These are phyloP conservation scores for Falco naumanni DNA, from an alignment of 2,797 vertebrate genomes.

Conservation along the genomic window DNA sequence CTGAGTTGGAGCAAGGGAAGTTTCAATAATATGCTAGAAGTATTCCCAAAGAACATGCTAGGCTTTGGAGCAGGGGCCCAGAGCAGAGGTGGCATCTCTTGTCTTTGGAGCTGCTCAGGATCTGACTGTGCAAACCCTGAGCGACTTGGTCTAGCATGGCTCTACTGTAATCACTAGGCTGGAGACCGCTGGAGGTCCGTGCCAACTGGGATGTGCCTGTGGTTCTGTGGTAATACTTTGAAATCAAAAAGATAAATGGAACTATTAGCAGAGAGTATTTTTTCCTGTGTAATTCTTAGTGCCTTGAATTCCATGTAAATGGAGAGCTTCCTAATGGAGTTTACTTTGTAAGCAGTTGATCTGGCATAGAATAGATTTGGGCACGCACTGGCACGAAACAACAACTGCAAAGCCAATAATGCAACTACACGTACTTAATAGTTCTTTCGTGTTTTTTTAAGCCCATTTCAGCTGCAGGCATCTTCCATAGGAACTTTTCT, in stretches of 20 bases:
- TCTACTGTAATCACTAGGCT: not conserved
- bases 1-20: not conserved
- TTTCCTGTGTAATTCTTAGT: not conserved
- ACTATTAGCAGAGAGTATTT: not conserved
- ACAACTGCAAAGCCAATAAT: not conserved
- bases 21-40: not conserved
- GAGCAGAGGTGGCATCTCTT: not conserved
- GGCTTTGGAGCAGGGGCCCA: not conserved
- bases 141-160: not conserved
- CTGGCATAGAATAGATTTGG: not conserved
- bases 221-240: not conserved
- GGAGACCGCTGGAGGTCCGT: not conserved
- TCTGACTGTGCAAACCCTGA: not conserved
- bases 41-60: not conserved
- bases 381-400: not conserved
- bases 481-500: not conserved
- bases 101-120: not conserved
- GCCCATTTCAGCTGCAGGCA: not conserved
- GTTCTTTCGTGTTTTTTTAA: not conserved
- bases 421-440: not conserved
- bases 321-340: not conserved
- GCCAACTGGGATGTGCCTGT: not conserved
- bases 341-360: not conserved
- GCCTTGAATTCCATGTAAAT: not conserved
- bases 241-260: not conserved